A percentile compares a stretch with the other conserved stretches of the same genome.
phyloP scores from a whole-genome alignment of 2,888 invertebrate species.

The Cabera pusaria region DNA sequence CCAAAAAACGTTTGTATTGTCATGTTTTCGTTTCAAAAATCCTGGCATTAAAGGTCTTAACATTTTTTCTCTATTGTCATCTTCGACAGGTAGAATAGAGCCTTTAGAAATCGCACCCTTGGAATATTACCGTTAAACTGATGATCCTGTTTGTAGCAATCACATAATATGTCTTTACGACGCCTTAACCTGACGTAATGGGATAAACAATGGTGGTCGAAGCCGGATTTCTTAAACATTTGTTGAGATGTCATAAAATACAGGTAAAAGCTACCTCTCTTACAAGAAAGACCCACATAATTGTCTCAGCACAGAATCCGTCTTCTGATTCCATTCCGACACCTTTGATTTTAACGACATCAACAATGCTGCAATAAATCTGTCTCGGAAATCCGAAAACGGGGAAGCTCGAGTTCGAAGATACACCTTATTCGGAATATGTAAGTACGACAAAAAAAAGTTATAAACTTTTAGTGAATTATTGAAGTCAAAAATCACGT shows the following conservation, averaged over 20 bases:
- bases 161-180: slow-evolving; percentile 37
- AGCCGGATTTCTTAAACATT: slow-evolving; percentile 50
- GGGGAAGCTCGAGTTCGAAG: background rate
- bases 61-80: slow-evolving; percentile 24
- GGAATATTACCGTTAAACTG: slow-evolving; percentile 65
- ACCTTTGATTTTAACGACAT: slow-evolving; percentile 42
- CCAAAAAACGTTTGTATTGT: slow-evolving; percentile 25
- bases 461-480: slow-evolving; percentile 1
- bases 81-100: slow-evolving; percentile 53
- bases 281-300: slow-evolving; percentile 61
- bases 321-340: slow-evolving; percentile 38
- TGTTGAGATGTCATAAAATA: slow-evolving; percentile 62
- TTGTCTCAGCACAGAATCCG: slow-evolving; percentile 57
- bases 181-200: slow-evolving; percentile 70
- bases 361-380: slow-evolving; percentile 17
- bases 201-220: slow-evolving; percentile 61
- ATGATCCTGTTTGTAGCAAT: slow-evolving; percentile 65
- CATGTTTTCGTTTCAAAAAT: slow-evolving; percentile 29
- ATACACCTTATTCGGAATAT: background rate
- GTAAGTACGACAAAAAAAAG: background rate
- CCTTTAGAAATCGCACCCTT: slow-evolving; percentile 48
- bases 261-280: slow-evolving; percentile 77
- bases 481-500: slow-evolving; percentile 1
- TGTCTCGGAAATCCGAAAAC: slow-evolving; percentile 12
- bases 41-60: slow-evolving; percentile 25